Conservation (phyloP, 2,888 invertebrate genomes). For the Glyphotaelius pellucidus region DNA sequence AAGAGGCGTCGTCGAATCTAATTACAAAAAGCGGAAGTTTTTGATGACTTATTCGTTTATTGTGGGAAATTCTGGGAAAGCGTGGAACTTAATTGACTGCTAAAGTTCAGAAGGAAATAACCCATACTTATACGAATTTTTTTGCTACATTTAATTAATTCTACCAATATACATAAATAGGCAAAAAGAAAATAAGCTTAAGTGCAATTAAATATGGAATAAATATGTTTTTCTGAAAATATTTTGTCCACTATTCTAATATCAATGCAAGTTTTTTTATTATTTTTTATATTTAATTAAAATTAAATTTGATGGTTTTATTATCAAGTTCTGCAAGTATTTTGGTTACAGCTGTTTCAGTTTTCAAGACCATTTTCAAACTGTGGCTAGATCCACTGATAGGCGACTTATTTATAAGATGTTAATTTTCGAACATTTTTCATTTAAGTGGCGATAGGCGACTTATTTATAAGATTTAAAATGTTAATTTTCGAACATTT, state of each 20-base stretch:
- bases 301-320: no score
- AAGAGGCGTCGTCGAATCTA: background rate
- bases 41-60: background rate
- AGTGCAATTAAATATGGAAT: background rate
- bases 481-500: no score
- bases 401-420: no score
- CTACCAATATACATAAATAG: background rate
- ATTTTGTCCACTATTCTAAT: background rate
- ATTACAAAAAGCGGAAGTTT: slow-evolving; percentile 2
- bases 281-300: no score
- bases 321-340: no score
- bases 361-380: no score
- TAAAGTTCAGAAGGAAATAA: background rate
- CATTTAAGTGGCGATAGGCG: no score
- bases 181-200: background rate
- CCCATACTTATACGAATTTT: background rate
- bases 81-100: background rate
- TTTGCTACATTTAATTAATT: background rate
- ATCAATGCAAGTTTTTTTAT: no score
- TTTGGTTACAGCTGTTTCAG: no score
- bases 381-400: no score
- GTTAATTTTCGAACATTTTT: no score
- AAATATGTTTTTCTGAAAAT: background rate
- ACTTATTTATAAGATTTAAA: no score
- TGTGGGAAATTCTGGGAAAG: background rate